Conservation (phyloP, 2,888 invertebrate genomes). For the Rhagium mordax region DNA sequence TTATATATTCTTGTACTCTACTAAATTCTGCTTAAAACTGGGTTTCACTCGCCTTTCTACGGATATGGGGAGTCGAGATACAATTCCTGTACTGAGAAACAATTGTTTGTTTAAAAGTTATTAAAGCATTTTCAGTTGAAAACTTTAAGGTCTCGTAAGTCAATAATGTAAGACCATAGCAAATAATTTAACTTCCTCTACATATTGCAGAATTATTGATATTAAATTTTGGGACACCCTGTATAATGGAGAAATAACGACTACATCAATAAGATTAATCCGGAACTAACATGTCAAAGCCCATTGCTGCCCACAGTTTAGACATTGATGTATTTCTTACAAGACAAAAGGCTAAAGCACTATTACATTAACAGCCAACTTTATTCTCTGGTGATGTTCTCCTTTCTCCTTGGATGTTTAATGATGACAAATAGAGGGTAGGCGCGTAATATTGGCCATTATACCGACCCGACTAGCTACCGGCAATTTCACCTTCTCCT, state of each 20-base stretch:
- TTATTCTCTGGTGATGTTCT: slow-evolving; percentile 1
- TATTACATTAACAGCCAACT: slow-evolving; percentile 10
- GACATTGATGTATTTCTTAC: not conserved
- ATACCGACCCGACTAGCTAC: slow-evolving; percentile 1
- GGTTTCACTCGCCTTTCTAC: no score
- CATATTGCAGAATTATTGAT: no score
- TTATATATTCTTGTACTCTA: no score
- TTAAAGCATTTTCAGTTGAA: no score
- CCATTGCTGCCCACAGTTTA: not conserved
- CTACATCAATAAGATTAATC: not conserved
- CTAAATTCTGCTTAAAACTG: no score
- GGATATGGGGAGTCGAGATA: no score
- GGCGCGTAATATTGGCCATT: slow-evolving; percentile 4
- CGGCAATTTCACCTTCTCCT: not conserved
- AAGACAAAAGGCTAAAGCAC: not conserved
- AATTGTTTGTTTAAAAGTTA: no score
- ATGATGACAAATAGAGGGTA: slow-evolving; percentile 17
- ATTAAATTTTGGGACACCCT: no score
- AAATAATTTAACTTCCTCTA: no score
- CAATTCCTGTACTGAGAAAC: no score
- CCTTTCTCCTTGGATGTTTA: slow-evolving; percentile 9
- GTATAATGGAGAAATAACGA: not conserved
- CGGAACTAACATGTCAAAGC: not conserved
- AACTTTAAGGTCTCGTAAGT: no score
- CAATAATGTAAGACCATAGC: no score